Base-by-base conservation (phyloP, 2,888 invertebrate species). In the Brachylomia viminalis region DNA sequence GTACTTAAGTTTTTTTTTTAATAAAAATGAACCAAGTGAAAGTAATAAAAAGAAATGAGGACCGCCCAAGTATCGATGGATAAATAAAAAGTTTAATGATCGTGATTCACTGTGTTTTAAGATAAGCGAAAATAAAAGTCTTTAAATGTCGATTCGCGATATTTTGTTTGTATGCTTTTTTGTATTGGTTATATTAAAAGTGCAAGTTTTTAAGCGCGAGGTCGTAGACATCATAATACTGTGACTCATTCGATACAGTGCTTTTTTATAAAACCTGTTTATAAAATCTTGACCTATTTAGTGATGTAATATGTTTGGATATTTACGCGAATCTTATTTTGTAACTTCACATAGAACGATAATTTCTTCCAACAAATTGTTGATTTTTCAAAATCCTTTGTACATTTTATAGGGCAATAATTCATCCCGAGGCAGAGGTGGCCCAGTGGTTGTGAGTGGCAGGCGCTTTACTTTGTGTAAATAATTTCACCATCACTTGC, bases 1-100 rank as follows among this genome's bases (percentile, higher is more conserved):
- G 17, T 70, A 70, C 30, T 72, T 42, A 54, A 66, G 17, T 45
- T 69, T 15, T 77, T 72, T 59, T 65, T 59, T 38, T 27, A 15
- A 75, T 17, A 38, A 77, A 77, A 65, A 72, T 64, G 15, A 64
- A 70, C 15, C 61, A 77, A 83, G 84, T 71, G 86, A 86, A 86
- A 85, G 85, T 71, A 75, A 54, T 72, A 65, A 75, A 75, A 75
- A 69, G 61, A 66, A 77, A 74, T 67, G 72, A 17, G 0, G 73
- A 69, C 83, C 68, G 66, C 75, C 72, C 71, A 72, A 69, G 75
- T 73, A 71, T 83, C 72, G 69, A 69, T 71, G 56, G 42, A 27
- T 56, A 64, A 75, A 72, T 75, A 79, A 86, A 79, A 78, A 72
- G 70, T 62, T 76, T 61, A 70, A 74, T 56, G 56, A n/a, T 72